These are phyloP conservation scores for Phenganax marumi DNA, from an alignment of 92 coral and sea anemone genomes.

Conservation along the genomic window DNA sequence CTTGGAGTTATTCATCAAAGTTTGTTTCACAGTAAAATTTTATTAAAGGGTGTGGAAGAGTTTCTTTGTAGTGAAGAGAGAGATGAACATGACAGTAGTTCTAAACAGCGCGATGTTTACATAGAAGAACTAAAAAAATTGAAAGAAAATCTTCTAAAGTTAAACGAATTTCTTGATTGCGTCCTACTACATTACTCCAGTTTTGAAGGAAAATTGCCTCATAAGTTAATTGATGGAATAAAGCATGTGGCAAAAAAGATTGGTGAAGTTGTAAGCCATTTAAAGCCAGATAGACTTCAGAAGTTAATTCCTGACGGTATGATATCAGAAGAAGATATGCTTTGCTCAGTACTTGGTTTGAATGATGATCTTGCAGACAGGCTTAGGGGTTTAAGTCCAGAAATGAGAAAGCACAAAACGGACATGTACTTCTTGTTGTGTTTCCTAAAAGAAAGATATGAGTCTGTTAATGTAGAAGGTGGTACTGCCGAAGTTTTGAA, in stretches of 20 bases:
- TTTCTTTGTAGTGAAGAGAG: not conserved
- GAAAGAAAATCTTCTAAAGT: not conserved
- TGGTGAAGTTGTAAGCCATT: not conserved
- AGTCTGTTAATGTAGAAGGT: not conserved
- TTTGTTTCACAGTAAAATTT: slow-evolving; percentile 1
- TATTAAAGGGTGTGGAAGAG: not conserved
- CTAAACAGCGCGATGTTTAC: not conserved
- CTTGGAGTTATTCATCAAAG: not conserved
- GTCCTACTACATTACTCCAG: slow-evolving; percentile 21
- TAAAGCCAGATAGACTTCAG: slow-evolving; percentile 59
- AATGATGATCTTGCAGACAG: slow-evolving; percentile 1
- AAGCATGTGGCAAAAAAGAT: slow-evolving; percentile 27
- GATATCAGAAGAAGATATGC: slow-evolving; percentile 21
- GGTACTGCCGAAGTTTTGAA: slow-evolving; percentile 4
- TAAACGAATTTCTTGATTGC: slow-evolving; percentile 18
- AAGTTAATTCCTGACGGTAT: slow-evolving; percentile 49
- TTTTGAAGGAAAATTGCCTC: not conserved
- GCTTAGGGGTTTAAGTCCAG: not conserved
- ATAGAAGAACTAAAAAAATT: not conserved
- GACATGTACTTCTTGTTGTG: slow-evolving; percentile 17
- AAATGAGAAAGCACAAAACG: slow-evolving; percentile 16
- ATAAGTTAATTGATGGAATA: not conserved
- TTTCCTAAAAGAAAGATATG: slow-evolving; percentile 12
- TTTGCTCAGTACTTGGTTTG: slow-evolving; percentile 33
- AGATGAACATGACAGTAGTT: not conserved